These are phyloP conservation scores for Larimichthys crocea DNA, from an alignment of 2,113 vertebrate species.

Conservation along the genomic window DNA sequence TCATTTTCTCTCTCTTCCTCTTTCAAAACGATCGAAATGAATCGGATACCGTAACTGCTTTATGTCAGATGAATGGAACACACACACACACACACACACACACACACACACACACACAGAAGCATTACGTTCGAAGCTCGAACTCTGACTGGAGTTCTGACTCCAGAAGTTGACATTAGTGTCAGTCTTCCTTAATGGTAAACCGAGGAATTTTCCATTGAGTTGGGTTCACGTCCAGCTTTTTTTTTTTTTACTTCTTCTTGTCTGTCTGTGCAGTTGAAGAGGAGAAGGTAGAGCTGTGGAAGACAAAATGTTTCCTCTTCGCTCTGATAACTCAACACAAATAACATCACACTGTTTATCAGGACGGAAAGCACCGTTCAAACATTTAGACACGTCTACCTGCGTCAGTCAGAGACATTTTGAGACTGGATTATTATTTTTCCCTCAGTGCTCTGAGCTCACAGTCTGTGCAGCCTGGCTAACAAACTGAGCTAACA, in stretches of 20 bases:
- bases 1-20: constrained; percentile 36
- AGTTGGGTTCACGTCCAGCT: constrained; percentile 41
- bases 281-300: neutral
- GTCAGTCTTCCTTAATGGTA: constrained; percentile 72
- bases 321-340: neutral
- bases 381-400: too few species aligned
- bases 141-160: constrained; percentile 46
- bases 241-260: constrained; percentile 16
- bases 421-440: too few species aligned
- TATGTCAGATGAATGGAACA: constrained; percentile 41
- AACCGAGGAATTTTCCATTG: constrained; percentile 78
- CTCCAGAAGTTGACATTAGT: constrained; percentile 75
- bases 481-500: too few species aligned
- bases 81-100: constrained; percentile 31
- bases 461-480: too few species aligned
- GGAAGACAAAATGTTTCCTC: constrained; percentile 3
- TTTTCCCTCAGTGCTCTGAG: too few species aligned
- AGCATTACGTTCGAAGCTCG: constrained; percentile 35
- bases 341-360: neutral
- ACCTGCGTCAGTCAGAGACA: too few species aligned
- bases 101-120: constrained; percentile 38
- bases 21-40: constrained; percentile 47
- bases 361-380: too few species aligned
- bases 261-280: constrained; percentile 12
- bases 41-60: constrained; percentile 61